Evolutionary conservation across 1,140 invertebrate species (phyloP), one percentile per base, ranked within the genome.

Genomic region (Rhynchophorus ferrugineus): DNA sequence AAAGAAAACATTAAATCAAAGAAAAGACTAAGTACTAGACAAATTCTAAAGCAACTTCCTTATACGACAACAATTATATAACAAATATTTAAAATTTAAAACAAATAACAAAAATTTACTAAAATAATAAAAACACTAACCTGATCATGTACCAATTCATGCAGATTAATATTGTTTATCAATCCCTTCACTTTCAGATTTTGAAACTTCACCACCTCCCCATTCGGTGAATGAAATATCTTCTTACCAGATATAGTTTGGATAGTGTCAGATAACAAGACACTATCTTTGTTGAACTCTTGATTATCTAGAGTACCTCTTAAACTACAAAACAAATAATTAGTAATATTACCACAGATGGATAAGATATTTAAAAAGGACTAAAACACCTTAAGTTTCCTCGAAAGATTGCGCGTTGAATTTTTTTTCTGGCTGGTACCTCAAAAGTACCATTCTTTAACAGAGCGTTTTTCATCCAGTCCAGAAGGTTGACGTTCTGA

Each of bases 381-480:
- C 6, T 5, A 55, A 54, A 13, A 39, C 44, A 58, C 63, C 61
- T 58, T 21, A 67, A 39, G 8, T 57, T 52, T 29, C 62, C 55
- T n/a, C 48, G 17, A 38, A 65, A 62, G n/a, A 34, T 44, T 17
- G 49, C 24, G 19, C 57, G 58, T 9, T 56, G 49, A 17, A 69
- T 65, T 11, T 42, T 46, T 19, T 64, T 57, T 9, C 37, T 44
- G 39, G 56, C 65, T 14, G 19, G 42, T 16, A 66, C 53, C 6
- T 36, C 51, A 35, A 50, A 57, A 37, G 33, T 60, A 3, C 62
- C 61, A 1, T 42, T 55, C 8, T 37, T 61, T 11, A 66, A 44
- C n/a, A 69, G 61, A 0, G 68, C 59, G 39, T 69, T 58, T 17
- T 67, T 53, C 3, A 75, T 61, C 71, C 71, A 75, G 17, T 70